Conservation (phyloP, 1,140 invertebrate species). For the Drosophila grimshawi region DNA sequence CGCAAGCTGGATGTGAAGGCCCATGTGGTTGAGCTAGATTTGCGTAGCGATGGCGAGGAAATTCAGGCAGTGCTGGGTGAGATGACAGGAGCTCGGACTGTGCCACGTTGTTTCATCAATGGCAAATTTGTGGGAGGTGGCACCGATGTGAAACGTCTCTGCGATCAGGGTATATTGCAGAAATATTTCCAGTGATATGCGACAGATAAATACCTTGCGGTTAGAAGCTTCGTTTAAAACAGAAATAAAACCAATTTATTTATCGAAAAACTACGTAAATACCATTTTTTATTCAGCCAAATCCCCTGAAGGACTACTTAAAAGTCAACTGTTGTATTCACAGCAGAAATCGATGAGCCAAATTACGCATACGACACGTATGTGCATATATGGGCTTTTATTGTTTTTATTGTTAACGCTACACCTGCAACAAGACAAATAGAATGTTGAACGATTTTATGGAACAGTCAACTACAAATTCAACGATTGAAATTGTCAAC, state of each 20-base stretch:
- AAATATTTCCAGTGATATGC: slow-evolving; percentile 62
- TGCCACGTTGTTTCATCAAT: slow-evolving; percentile 96
- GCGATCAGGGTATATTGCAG: slow-evolving; percentile 88
- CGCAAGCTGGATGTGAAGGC: slow-evolving; percentile 89
- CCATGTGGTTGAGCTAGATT: slow-evolving; percentile 92
- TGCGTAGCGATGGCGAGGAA: slow-evolving; percentile 89
- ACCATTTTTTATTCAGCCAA: background rate
- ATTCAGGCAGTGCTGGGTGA: slow-evolving; percentile 92
- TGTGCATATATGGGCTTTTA: slow-evolving; percentile 35
- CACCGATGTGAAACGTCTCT: slow-evolving; percentile 91
- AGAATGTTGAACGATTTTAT: slow-evolving; percentile 38
- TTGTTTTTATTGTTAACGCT: slow-evolving; percentile 29
- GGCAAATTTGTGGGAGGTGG: slow-evolving; percentile 96
- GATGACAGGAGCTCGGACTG: slow-evolving; percentile 94
- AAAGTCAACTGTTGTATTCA: background rate
- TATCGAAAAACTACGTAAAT: background rate
- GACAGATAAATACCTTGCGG: too few species aligned
- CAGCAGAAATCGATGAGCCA: slow-evolving; percentile 62
- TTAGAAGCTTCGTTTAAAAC: slow-evolving; percentile 17
- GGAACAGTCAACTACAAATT: slow-evolving; percentile 57
- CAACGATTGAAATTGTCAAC: slow-evolving; percentile 50
- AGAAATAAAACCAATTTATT: slow-evolving; percentile 7
- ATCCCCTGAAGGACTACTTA: slow-evolving; percentile 4
- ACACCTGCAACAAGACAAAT: slow-evolving; percentile 32
- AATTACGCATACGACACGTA: slow-evolving; percentile 80